Evolutionary conservation across 35 echinoderm and acorn worm genomes (phyloP).

Genomic region (Patiria miniata): DNA sequence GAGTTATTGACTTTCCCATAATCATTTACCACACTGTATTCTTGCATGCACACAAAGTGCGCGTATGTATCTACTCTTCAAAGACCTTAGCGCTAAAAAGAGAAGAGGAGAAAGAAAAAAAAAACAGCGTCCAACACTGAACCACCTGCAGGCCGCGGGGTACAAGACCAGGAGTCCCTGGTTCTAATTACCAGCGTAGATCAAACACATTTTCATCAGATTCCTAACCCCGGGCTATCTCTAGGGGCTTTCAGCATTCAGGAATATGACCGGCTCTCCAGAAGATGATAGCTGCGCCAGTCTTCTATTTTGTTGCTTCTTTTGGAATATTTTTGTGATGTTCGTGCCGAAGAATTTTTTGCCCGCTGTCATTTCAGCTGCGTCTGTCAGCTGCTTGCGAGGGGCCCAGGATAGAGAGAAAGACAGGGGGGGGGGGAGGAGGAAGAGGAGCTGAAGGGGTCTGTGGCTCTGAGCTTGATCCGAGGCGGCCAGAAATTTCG

Average conservation of each 20-base stretch:
- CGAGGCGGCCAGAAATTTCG: background rate
- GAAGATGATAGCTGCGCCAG: background rate
- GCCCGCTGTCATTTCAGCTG: background rate
- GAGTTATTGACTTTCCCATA: no score
- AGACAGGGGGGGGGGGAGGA: background rate
- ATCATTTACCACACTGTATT: no score
- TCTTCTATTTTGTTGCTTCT: background rate
- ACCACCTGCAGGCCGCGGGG: slow-evolving; percentile 10
- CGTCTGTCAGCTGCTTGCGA: background rate
- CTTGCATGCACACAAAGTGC: no score
- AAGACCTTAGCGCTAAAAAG: no score
- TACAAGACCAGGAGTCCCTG: background rate
- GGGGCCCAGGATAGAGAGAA: background rate
- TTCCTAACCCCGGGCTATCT: background rate
- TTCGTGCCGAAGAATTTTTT: background rate
- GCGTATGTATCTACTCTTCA: no score
- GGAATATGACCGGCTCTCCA: background rate
- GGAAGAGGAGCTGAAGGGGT: background rate
- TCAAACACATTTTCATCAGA: slow-evolving; percentile 12
- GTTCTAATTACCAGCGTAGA: slow-evolving; percentile 19
- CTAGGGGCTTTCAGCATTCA: background rate
- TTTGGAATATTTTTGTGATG: background rate
- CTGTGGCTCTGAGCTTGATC: background rate
- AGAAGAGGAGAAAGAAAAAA: background rate
- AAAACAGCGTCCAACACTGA: background rate